phyloP scores from a whole-genome alignment of 2,888 invertebrate genomes.

The Seira musarum region DNA sequence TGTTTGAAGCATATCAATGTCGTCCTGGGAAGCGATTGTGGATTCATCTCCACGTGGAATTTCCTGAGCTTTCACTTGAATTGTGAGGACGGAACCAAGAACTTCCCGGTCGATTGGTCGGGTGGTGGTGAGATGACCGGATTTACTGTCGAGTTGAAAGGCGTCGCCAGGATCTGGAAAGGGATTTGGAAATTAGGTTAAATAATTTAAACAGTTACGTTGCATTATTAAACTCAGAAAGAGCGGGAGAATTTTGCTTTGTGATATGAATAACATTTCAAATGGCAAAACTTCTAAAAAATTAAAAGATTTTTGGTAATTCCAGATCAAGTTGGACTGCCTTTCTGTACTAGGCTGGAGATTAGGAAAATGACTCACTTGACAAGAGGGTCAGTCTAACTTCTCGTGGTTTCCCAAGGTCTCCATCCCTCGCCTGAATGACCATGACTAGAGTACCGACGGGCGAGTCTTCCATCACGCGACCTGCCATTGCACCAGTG shows the following conservation, averaged over 20 bases:
- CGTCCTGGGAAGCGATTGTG: constrained; percentile 46
- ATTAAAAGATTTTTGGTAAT: no score
- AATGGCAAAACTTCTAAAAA: no score
- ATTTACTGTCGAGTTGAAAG: constrained; percentile 84
- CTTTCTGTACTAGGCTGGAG: neutral
- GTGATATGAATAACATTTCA: no score
- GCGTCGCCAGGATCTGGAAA: constrained; percentile 87
- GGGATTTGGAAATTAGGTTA: neutral
- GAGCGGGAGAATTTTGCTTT: no score
- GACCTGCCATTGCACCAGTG: constrained; percentile 84
- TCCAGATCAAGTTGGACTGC: no score
- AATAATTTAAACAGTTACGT: no score
- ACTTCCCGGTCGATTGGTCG: constrained; percentile 90
- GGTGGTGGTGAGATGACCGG: constrained; percentile 87
- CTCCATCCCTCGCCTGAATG: constrained; percentile 87
- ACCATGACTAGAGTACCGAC: constrained; percentile 87
- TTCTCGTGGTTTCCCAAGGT: constrained; percentile 85
- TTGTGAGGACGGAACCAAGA: constrained; percentile 74
- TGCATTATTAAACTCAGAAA: no score
- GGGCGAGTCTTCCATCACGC: constrained; percentile 86
- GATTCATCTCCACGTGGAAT: constrained; percentile 62
- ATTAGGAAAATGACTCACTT: constrained; percentile 79
- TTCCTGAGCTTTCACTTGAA: constrained; percentile 67
- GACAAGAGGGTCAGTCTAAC: constrained; percentile 85
- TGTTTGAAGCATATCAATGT: constrained; percentile 72